phyloP scores from a whole-genome alignment of 2,888 invertebrate genomes.

The Yponomeuta sedellus region DNA sequence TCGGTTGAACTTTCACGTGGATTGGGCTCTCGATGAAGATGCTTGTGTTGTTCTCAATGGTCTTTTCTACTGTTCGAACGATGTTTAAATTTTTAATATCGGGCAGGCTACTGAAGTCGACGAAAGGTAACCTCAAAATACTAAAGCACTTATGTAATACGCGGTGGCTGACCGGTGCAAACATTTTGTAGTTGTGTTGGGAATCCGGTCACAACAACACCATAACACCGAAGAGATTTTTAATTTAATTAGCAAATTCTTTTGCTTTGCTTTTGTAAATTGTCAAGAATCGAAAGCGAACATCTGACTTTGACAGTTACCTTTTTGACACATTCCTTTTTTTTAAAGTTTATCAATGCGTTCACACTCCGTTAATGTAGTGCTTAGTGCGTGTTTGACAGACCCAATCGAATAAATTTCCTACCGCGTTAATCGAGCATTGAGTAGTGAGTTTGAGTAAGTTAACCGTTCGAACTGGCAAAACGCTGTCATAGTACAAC shows the following conservation, averaged over 20 bases:
- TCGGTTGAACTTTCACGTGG: conserved; percentile 66
- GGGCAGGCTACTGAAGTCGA: conserved; percentile 58
- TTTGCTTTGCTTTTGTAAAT: conserved; percentile 14
- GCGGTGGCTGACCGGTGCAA: conserved; percentile 49
- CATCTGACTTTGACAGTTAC: conserved; percentile 48
- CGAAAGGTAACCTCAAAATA: conserved; percentile 71
- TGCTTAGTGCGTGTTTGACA: no score
- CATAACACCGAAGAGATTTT: not conserved
- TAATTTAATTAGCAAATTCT: conserved; percentile 16
- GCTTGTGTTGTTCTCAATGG: conserved; percentile 62
- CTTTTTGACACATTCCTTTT: conserved; percentile 29
- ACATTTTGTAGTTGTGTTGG: conserved; percentile 40
- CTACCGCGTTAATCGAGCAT: no score
- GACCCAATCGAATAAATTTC: no score
- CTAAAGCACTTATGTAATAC: conserved; percentile 66
- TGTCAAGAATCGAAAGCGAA: conserved; percentile 25
- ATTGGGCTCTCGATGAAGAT: conserved; percentile 72
- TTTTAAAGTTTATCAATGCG: conserved; percentile 24
- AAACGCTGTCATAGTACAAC: no score
- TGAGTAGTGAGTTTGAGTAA: no score
- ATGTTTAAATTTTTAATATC: conserved; percentile 64
- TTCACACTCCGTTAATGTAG: no score
- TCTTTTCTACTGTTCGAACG: conserved; percentile 68
- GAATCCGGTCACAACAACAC: conserved; percentile 18
- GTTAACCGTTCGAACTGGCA: no score